These are phyloP conservation scores for Erythrolamprus reginae DNA, from an alignment of 2,113 vertebrate species.

Conservation along the genomic window DNA sequence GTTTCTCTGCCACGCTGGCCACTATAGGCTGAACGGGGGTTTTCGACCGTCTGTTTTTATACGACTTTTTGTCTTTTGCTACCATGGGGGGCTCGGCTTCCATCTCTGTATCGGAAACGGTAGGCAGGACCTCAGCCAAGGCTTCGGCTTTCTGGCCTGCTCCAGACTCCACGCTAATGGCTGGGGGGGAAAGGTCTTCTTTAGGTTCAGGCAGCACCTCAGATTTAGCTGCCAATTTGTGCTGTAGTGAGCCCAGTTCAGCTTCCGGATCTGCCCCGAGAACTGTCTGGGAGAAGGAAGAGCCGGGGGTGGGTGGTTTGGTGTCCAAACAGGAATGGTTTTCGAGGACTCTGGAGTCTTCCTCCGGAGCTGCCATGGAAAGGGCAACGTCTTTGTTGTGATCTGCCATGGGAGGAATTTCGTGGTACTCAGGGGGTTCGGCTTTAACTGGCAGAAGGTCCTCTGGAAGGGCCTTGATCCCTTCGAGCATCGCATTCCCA, in stretches of 20 bases:
- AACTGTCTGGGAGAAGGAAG: conserved; percentile 63
- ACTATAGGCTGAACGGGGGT: conserved; percentile 63
- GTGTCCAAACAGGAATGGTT: conserved; percentile 68
- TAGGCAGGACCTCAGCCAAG: conserved; percentile 64
- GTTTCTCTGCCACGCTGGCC: conserved; percentile 72
- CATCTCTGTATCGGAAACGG: conserved; percentile 69
- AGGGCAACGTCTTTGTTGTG: conserved; percentile 56
- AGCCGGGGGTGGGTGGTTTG: conserved; percentile 79
- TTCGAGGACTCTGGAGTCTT: conserved; percentile 58
- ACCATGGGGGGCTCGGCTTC: conserved; percentile 72
- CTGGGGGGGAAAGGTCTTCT: conserved; percentile 43
- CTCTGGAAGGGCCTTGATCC: conserved; percentile 64
- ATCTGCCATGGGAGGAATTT: conserved; percentile 33
- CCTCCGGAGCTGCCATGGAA: conserved; percentile 50
- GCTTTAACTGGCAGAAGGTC: conserved; percentile 42
- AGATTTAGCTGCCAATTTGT: conserved; percentile 64
- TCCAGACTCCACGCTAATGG: conserved; percentile 20
- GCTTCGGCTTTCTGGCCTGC: conserved; percentile 65
- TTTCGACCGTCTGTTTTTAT: conserved; percentile 88
- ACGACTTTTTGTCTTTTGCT: conserved; percentile 78
- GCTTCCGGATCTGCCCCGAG: conserved; percentile 65
- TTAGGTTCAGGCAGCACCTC: conserved; percentile 63
- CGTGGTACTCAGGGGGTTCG: conserved; percentile 32
- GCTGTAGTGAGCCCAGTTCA: conserved; percentile 47
- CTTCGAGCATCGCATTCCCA: conserved; percentile 56